These are phyloP conservation scores for Psococerastis gibbosa DNA, from an alignment of 2,888 invertebrate genomes.

Conservation along the genomic window DNA sequence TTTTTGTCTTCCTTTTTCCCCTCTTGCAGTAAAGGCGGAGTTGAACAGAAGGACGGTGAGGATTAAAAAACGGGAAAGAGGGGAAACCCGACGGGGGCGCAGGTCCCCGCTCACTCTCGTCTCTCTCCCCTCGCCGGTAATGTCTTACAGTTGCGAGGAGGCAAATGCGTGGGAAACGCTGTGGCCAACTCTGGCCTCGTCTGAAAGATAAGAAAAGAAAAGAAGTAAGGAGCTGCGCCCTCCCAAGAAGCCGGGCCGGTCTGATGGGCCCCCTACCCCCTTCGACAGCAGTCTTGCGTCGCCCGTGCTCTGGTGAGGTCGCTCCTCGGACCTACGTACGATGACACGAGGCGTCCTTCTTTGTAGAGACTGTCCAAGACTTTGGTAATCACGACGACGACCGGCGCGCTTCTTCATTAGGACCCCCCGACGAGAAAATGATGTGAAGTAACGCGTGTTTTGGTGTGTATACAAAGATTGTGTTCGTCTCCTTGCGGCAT, in stretches of 20 bases:
- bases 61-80: constrained; percentile 8
- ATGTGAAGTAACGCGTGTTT: too few species aligned
- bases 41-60: constrained; percentile 1
- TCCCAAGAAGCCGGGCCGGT: constrained; percentile 1
- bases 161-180: constrained; percentile 5
- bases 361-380: too few species aligned
- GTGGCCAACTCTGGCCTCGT: neutral
- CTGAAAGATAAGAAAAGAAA: constrained; percentile 10
- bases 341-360: neutral
- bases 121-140: neutral
- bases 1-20: constrained; percentile 9
- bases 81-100: constrained; percentile 5
- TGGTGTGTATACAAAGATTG: too few species aligned
- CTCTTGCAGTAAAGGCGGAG: constrained; percentile 6
- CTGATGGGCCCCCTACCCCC: constrained; percentile 6
- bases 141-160: constrained; percentile 7
- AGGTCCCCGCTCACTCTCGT: constrained; percentile 2
- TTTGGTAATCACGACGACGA: too few species aligned
- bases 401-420: too few species aligned
- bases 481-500: too few species aligned
- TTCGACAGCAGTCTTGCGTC: neutral
- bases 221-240: constrained; percentile 7
- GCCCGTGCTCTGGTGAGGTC: neutral
- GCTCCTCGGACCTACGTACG: too few species aligned
- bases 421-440: too few species aligned